phyloP scores from a whole-genome alignment of 1,140 invertebrate genomes.

The Intoshia linei region DNA sequence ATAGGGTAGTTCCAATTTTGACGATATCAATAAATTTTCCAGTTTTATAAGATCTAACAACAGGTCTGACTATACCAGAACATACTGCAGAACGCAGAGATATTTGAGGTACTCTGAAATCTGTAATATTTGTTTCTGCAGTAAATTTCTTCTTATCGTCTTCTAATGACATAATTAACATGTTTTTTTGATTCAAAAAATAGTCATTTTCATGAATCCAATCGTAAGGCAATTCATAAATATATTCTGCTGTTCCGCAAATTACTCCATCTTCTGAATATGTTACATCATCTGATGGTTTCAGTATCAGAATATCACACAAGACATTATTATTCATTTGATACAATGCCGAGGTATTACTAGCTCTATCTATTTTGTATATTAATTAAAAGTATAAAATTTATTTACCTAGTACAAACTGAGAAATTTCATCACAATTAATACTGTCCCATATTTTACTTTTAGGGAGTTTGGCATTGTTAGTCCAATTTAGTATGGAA shows the following conservation, averaged over 20 bases:
- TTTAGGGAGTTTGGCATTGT: neutral
- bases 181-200: neutral
- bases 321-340: too few species aligned
- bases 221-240: neutral
- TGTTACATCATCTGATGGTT: neutral
- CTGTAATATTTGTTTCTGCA: too few species aligned
- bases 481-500: neutral
- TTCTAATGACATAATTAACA: neutral
- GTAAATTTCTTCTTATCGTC: neutral
- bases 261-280: neutral
- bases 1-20: too few species aligned
- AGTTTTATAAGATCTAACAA: too few species aligned
- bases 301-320: neutral
- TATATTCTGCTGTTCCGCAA: neutral
- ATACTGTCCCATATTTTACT: neutral
- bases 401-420: too few species aligned
- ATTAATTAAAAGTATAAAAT: too few species aligned
- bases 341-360: too few species aligned
- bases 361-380: too few species aligned
- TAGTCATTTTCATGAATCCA: neutral
- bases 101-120: too few species aligned
- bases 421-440: neutral
- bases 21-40: too few species aligned
- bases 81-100: too few species aligned
- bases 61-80: too few species aligned